Evolutionary conservation across 2,888 invertebrate genomes (phyloP).

Genomic region (Escarpia spicata): DNA sequence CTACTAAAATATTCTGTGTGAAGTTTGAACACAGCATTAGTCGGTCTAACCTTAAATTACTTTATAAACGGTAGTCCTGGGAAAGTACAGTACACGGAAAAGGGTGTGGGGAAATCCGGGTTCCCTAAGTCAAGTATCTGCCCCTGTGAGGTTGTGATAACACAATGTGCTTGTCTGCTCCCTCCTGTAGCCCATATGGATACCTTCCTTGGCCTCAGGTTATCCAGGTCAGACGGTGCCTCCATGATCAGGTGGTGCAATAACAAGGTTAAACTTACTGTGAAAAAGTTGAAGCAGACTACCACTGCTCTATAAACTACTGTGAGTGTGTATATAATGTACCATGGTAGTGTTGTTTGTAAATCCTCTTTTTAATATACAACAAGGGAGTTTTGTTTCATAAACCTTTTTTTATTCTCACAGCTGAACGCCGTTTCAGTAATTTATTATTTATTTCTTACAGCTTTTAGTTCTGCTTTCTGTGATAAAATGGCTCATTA

Average conservation of each 20-base stretch:
- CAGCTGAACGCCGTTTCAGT: not conserved
- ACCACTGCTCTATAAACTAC: not conserved
- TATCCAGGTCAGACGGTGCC: not conserved
- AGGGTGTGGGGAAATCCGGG: not conserved
- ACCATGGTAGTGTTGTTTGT: not conserved
- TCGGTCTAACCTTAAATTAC: not conserved
- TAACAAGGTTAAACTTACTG: not conserved
- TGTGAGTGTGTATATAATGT: not conserved
- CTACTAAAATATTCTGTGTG: no score
- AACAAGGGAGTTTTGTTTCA: not conserved
- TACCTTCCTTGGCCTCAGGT: not conserved
- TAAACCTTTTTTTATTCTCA: not conserved
- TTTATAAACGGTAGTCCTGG: not conserved
- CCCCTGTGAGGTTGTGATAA: not conserved
- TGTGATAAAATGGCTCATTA: not conserved
- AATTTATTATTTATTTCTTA: not conserved
- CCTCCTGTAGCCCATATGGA: not conserved
- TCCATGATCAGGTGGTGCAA: not conserved
- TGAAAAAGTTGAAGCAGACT: not conserved
- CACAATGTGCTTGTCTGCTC: not conserved
- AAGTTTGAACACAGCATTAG: no score
- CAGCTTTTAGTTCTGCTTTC: no score
- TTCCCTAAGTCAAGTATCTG: not conserved
- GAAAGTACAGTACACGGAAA: not conserved
- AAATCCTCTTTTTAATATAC: not conserved